Percentiles rank a stretch among this genome's conserved stretches.
These are phyloP conservation scores for Heterodera carotae DNA, from an alignment of 1,140 invertebrate species.

Conservation along the genomic window DNA sequence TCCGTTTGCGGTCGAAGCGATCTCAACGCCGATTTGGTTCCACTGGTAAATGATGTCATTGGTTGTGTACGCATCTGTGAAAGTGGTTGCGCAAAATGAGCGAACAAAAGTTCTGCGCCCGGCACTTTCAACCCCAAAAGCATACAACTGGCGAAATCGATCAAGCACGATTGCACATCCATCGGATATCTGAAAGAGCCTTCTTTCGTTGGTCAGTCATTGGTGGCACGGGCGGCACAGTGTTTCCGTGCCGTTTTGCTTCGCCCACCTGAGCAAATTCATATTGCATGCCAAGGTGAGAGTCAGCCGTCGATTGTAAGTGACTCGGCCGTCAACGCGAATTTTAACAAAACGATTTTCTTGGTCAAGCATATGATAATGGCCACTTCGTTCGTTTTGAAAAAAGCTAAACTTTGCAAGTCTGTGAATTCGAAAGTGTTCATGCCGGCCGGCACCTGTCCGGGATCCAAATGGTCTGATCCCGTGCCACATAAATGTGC, in stretches of 20 bases:
- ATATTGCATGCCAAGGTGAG: slow-evolving; percentile 86
- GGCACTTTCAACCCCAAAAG: no score
- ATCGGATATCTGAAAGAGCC: slow-evolving; percentile 75
- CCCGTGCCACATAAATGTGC: slow-evolving; percentile 82
- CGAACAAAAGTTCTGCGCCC: slow-evolving; percentile 14
- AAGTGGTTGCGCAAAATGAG: neutral
- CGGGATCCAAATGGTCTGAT: slow-evolving; percentile 87
- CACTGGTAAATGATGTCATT: slow-evolving; percentile 88
- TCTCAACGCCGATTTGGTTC: slow-evolving; percentile 75
- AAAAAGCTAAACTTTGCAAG: slow-evolving; percentile 76
- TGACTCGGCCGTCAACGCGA: slow-evolving; percentile 39
- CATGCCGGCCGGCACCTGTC: slow-evolving; percentile 72
- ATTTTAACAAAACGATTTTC: slow-evolving; percentile 52
- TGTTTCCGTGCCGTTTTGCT: neutral
- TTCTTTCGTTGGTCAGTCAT: neutral
- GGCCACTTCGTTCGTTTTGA: slow-evolving; percentile 89
- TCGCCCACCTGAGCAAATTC: slow-evolving; percentile 78
- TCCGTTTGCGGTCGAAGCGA: slow-evolving; percentile 48
- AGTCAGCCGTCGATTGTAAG: slow-evolving; percentile 50
- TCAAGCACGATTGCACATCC: slow-evolving; percentile 86
- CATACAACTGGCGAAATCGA: slow-evolving; percentile 87
- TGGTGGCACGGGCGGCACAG: no score
- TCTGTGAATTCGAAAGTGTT: neutral
- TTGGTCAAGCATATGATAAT: slow-evolving; percentile 84
- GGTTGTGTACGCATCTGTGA: slow-evolving; percentile 88